Evolutionary conservation across 2,888 invertebrate species (phyloP).

Genomic region (Orthosia gothica): DNA sequence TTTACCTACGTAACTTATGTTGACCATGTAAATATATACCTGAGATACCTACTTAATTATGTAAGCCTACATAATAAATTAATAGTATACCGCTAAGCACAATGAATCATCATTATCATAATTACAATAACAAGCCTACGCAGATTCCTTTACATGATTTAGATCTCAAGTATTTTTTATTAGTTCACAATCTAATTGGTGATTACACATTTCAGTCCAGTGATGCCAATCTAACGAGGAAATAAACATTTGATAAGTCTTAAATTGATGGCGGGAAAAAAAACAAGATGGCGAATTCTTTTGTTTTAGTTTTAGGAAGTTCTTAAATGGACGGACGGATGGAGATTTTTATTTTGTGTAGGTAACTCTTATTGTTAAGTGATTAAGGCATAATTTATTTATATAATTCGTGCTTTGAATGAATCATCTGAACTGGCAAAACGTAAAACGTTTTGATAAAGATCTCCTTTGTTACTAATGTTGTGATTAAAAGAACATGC

Average conservation of each 20-base stretch:
- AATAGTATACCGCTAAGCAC: conserved; percentile 16
- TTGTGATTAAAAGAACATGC: conserved; percentile 21
- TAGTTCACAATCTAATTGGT: conserved; percentile 34
- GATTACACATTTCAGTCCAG: conserved; percentile 39
- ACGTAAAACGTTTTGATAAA: conserved; percentile 53
- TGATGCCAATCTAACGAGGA: conserved; percentile 64
- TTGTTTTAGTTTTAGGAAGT: conserved; percentile 57
- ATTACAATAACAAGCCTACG: conserved; percentile 44
- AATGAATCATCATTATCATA: conserved; percentile 34
- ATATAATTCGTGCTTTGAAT: conserved; percentile 30
- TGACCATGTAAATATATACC: not conserved
- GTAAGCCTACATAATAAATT: conserved; percentile 14
- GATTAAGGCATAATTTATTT: conserved; percentile 49
- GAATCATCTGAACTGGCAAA: conserved; percentile 59
- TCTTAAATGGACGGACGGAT: not conserved
- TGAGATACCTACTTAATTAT: conserved; percentile 7
- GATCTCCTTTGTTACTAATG: conserved; percentile 59
- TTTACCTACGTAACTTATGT: not conserved
- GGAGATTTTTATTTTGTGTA: not conserved
- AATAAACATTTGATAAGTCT: conserved; percentile 45
- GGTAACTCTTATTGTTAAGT: conserved; percentile 46
- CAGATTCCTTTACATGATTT: conserved; percentile 51
- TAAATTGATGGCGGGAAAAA: conserved; percentile 32
- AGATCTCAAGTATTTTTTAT: conserved; percentile 48
- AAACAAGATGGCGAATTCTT: conserved; percentile 50